Conservation (phyloP, 2,113 vertebrate species). For the Varanus komodoensis region DNA sequence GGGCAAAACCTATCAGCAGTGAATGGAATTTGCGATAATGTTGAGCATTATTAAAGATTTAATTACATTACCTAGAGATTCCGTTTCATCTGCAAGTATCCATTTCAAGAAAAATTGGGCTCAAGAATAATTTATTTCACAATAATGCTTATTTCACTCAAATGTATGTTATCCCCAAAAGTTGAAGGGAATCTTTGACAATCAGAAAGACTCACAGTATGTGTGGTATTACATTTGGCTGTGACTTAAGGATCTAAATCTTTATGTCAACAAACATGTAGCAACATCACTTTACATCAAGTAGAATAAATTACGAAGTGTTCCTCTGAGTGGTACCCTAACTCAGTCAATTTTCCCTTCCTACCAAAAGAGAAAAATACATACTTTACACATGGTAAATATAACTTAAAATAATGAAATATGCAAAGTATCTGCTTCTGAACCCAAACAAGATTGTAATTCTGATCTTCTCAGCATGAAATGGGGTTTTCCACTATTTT, state of each 20-base stretch:
- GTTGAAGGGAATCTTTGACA: neutral
- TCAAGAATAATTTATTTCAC: conserved; percentile 8
- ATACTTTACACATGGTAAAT: neutral
- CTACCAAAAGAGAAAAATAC: neutral
- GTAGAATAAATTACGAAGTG: neutral
- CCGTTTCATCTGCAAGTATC: conserved; percentile 12
- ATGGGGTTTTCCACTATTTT: neutral
- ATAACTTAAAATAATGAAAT: neutral
- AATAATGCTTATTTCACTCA: neutral
- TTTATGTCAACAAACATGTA: too few relatives aligned
- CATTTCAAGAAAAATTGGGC: conserved; percentile 11
- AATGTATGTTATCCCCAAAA: neutral
- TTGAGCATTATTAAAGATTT: conserved; percentile 2
- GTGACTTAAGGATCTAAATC: neutral
- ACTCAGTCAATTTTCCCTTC: neutral
- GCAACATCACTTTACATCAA: neutral
- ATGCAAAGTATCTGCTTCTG: neutral
- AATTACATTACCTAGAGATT: conserved; percentile 18
- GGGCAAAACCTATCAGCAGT: neutral
- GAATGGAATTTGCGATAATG: neutral
- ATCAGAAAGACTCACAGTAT: neutral
- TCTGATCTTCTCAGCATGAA: conserved; percentile 24
- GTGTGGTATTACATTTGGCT: neutral
- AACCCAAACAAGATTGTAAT: neutral
- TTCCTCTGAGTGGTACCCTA: neutral